Base-by-base conservation (phyloP, 2,888 invertebrate genomes). In the Archips crataeganus region DNA sequence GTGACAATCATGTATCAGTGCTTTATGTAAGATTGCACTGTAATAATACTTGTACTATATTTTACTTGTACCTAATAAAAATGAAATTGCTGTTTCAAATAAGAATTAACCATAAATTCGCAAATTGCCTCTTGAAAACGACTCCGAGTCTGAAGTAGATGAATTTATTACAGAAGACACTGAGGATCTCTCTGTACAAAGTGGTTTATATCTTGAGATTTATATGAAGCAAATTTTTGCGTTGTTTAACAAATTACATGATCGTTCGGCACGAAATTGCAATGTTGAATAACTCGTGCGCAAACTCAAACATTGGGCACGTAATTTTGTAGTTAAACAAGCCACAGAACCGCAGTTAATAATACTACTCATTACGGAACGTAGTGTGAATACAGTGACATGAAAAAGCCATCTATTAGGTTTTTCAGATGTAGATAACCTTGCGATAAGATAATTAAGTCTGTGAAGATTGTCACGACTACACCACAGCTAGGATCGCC, bases 201-300 rank as follows among this genome's bases (percentile, higher is more conserved):
- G 45, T 45, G n/a, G 4, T 49, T 5, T 49, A 5, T 49, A 49
- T 49, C 13, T 49, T 49, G n/a, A n/a, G 49, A 49, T 49, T n/a
- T 13, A 49, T 15, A 51, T 62, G 49, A 39, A 36, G 62, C 5
- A 62, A 68, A 61, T 6, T 15, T 39, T 45, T 42, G 2, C 34
- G 11, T 57, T 74, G 70, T 74, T 70, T 66, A 65, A 73, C 34
- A 64, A 70, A 63, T 73, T 73, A 73, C 63, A 63, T 69, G 68
- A 68, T 49, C 11, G 23, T 54, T 70, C 42, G 36, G 61, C 23
- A 36, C 39, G 61, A 51, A 47, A 62, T 57, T 51, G 62, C 42
- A 39, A 66, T 62, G 70, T 70, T 74, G 57, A 71, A 66, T 71
- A 66, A 76, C 74, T 63, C 59, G 64, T 74, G 76, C 64, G 73